phyloP scores from a whole-genome alignment of 2,113 vertebrate species.

The Rutilus rutilus region DNA sequence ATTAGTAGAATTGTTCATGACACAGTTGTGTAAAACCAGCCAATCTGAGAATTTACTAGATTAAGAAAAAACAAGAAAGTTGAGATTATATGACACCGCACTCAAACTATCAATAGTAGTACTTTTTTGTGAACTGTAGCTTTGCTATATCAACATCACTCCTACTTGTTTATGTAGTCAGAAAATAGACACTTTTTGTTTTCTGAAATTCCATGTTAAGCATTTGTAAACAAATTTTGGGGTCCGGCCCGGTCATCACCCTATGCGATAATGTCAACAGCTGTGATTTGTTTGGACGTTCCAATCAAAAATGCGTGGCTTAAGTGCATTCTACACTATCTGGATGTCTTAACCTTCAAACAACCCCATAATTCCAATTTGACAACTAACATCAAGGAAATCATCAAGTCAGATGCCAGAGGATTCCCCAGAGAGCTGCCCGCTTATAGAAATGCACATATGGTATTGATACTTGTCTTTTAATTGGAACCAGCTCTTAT shows the following conservation, averaged over 20 bases:
- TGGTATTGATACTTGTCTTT: neutral
- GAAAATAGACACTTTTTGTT: conserved; percentile 3
- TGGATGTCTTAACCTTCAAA: neutral
- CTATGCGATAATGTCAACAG: neutral
- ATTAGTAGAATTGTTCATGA: neutral
- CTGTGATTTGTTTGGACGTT: neutral
- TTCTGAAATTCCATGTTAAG: neutral
- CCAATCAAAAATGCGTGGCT: neutral
- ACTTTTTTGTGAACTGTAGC: neutral
- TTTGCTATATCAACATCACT: conserved; percentile 11
- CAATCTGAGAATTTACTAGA: neutral
- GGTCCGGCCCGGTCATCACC: neutral
- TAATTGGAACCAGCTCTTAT: conserved; percentile 23
- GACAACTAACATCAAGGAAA: neutral
- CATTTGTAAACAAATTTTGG: neutral
- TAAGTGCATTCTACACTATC: neutral
- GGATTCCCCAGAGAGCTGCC: neutral
- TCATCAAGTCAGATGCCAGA: neutral
- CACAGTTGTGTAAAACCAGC: neutral
- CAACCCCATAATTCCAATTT: neutral
- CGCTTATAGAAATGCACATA: neutral
- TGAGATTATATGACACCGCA: neutral
- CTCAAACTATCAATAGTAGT: neutral
- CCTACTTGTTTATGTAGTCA: neutral
- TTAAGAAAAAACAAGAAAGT: too few relatives aligned